Percentiles rank a stretch among this genome's conserved stretches.
Evolutionary conservation across 2,888 invertebrate genomes (phyloP).

Genomic region (Ptychoptera contaminata): DNA sequence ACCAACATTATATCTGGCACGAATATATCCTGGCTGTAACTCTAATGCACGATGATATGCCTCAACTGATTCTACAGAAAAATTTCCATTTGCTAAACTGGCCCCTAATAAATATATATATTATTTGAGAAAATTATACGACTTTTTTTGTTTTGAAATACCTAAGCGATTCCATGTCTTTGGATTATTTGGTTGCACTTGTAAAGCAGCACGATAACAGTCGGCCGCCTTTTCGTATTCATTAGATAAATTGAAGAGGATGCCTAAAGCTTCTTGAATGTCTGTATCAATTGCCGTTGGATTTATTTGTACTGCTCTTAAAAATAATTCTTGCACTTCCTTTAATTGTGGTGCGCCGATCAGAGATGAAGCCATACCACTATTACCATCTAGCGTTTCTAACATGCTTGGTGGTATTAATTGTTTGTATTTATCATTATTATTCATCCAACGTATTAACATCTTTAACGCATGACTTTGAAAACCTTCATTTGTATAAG

Average conservation of each 20-base stretch:
- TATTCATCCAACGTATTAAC: slow-evolving; percentile 60
- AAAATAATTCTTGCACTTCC: slow-evolving; percentile 57
- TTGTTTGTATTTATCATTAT: slow-evolving; percentile 68
- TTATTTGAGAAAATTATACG: too few species aligned
- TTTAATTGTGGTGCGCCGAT: slow-evolving; percentile 30
- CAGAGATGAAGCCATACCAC: slow-evolving; percentile 31
- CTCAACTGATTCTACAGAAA: slow-evolving; percentile 89
- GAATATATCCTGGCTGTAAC: slow-evolving; percentile 87
- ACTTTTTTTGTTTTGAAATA: not conserved
- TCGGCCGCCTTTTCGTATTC: slow-evolving; percentile 95
- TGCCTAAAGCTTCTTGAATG: slow-evolving; percentile 86
- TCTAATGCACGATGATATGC: slow-evolving; percentile 86
- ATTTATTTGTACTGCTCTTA: slow-evolving; percentile 63
- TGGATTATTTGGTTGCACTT: slow-evolving; percentile 60
- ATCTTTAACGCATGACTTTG: slow-evolving; percentile 77
- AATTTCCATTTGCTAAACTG: slow-evolving; percentile 87
- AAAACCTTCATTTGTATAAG: slow-evolving; percentile 91
- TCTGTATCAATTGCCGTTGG: slow-evolving; percentile 68
- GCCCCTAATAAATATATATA: slow-evolving; percentile 44
- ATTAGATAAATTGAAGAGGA: slow-evolving; percentile 84
- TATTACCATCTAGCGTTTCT: slow-evolving; percentile 9
- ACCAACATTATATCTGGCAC: slow-evolving; percentile 94
- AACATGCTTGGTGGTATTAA: slow-evolving; percentile 42
- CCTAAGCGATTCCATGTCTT: slow-evolving; percentile 84
- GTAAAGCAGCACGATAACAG: slow-evolving; percentile 83